Evolutionary conservation across 2,888 invertebrate genomes (phyloP).

Genomic region (Drosophila anceps): DNA sequence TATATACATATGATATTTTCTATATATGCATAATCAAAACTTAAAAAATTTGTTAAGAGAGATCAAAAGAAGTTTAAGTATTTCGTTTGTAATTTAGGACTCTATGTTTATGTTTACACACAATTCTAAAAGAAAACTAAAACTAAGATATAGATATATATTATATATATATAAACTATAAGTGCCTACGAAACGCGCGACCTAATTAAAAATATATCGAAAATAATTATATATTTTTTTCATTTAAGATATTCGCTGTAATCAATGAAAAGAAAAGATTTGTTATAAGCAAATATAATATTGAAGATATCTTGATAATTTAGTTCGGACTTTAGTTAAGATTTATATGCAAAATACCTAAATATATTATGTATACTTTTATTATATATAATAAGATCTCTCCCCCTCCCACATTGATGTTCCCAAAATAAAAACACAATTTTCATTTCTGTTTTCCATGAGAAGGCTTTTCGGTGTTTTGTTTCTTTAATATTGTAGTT

Average conservation of each 20-base stretch:
- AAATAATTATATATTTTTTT: not conserved
- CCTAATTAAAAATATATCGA: not conserved
- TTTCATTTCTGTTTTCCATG: slow-evolving; percentile 63
- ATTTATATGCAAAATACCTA: no score
- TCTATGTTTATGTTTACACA: slow-evolving; percentile 10
- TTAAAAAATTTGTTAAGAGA: not conserved
- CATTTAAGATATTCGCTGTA: not conserved
- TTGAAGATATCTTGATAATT: not conserved
- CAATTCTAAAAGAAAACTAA: slow-evolving; percentile 6
- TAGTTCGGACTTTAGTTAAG: no score
- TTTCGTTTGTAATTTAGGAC: slow-evolving; percentile 21
- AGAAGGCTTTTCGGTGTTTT: slow-evolving; percentile 78
- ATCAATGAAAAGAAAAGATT: not conserved
- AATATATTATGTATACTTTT: no score
- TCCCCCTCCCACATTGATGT: no score
- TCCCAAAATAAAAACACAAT: slow-evolving; percentile 38
- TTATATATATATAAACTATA: not conserved
- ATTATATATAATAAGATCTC: no score
- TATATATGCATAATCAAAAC: slow-evolving; percentile 20
- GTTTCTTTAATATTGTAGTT: slow-evolving; percentile 52
- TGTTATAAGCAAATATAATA: not conserved
- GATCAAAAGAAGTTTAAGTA: slow-evolving; percentile 11
- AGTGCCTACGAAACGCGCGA: not conserved
- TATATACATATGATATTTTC: not conserved
- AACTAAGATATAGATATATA: slow-evolving; percentile 2